Base-by-base conservation (phyloP, 1,140 invertebrate genomes). In the Nasonia longicornis region DNA sequence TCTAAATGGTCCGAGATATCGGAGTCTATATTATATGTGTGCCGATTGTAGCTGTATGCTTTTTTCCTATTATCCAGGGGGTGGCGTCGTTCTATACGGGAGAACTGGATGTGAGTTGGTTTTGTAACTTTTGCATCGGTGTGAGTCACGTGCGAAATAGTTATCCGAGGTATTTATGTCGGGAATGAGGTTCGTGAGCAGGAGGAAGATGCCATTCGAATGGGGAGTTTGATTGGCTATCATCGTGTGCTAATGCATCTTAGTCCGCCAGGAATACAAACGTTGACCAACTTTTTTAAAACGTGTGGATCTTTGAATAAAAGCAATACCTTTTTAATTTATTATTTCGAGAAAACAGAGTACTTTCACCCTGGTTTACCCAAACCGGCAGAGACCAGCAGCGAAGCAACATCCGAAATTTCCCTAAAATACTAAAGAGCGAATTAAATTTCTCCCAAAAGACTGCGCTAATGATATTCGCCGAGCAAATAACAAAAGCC, bases 111-210 rank as follows among this genome's bases (percentile, higher is more conserved):
- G 10, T 42, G n/a, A 42, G 35, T 58, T 58, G 52, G 3, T 58
- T 20, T 58, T 45, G 63, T 58, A 26, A 63, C 45, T 79, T 26
- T 79, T 79, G 77, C 45, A 78, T 70, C 70, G 8, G 58, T 31
- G 12, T 10, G 10, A 42, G 38, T 79, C 77, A 79, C 67, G 67
- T 79, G 7, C 31, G 16, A 58, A 58, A 58, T 58, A 20, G 29
- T 67, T 8, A 67, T 67, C 12, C 29, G 12, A 1, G 64, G 22
- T 67, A 31, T 67, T 67, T 67, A 31, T 16, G 22, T 67, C 8
- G 22, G 2, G 64, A 58, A 58, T 58, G 52, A 58, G 52, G 16
- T 58, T 67, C 64, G 64, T 67, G 64, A 67, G 26, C n/a, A 3
- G 52, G 16, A 7, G 52, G 16, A 58, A 58, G 52, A 58, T 58